Base-by-base conservation (phyloP, 2,888 invertebrate species). In the Morinoia aosen region DNA sequence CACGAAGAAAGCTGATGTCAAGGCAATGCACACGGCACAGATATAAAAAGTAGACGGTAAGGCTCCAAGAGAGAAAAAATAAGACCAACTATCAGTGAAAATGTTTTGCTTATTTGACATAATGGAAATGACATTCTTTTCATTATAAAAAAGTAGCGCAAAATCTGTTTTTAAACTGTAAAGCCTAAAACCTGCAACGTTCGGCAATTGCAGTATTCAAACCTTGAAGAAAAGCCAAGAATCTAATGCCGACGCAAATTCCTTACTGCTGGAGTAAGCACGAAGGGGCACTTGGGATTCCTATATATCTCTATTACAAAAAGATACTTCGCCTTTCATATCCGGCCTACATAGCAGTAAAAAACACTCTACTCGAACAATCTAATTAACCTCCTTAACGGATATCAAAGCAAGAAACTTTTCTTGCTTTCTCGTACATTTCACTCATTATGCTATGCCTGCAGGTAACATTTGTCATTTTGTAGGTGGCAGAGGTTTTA, bases 291-390 rank as follows among this genome's bases (percentile, higher is more conserved):
- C 90, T 90, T 90, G 90, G 90, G 39, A 40, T 90, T 40, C 40
- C 90, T 90, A 90, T 90, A 90, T 90, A 90, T 16, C 48, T 90
- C 90, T 90, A 90, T 90, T 48, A 90, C 90, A 39, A 90, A 90
- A 90, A 39, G 40, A 39, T 90, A 76, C 40, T 39, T 90, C 40
- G 90, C 39, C 90, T 16, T 40, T 40, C 90, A 39, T 40, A 48
- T 48, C 48, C 40, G 90, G 40, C 48, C 40, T 39, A 90, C 48
- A 90, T 48, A 39, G 39, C 90, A 40, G 90, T 90, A 90, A 39
- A 90, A 90, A 90, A 90, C 48, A 40, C 19, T 90, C 90, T 90
- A 90, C 48, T 90, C 19, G 14, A 14, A 90, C 48, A 90, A 90
- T 48, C 90, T 90, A 90, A 12, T 90, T 40, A 90, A 33, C 90